These are phyloP conservation scores for Hylaea fasciaria DNA, from an alignment of 2,888 invertebrate genomes.

Conservation along the genomic window DNA sequence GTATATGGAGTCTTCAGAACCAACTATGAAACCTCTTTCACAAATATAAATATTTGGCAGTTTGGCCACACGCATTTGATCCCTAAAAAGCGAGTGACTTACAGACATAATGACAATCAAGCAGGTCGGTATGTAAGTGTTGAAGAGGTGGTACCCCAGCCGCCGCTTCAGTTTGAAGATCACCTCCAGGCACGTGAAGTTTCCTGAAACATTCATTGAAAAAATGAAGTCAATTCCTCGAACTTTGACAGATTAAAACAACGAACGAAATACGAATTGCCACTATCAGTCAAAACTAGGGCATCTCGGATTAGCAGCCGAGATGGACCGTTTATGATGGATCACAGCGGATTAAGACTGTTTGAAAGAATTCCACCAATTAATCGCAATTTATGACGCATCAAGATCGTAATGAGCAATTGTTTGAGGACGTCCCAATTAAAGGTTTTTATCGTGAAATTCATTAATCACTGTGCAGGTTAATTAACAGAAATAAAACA, in stretches of 20 bases:
- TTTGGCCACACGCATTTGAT: too few relatives aligned
- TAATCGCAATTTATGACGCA: slow-evolving; percentile 21
- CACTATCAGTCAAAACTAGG: slow-evolving; percentile 29
- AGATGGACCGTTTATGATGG: slow-evolving; percentile 26
- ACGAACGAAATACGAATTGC: neutral
- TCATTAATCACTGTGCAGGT: too few relatives aligned
- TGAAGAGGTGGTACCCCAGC: slow-evolving; percentile 95
- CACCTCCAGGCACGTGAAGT: slow-evolving; percentile 96
- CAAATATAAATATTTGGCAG: too few relatives aligned
- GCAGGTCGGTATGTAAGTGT: slow-evolving; percentile 97
- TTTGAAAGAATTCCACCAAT: slow-evolving; percentile 20
- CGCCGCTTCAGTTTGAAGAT: slow-evolving; percentile 95
- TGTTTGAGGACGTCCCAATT: slow-evolving; percentile 2
- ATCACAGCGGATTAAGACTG: slow-evolving; percentile 33
- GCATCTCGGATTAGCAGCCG: slow-evolving; percentile 31
- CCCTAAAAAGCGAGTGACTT: slow-evolving; percentile 64
- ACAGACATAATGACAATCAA: slow-evolving; percentile 97
- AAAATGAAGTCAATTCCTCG: too few relatives aligned
- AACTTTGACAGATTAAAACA: neutral
- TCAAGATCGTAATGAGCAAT: neutral
- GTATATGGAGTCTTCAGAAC: too few relatives aligned
- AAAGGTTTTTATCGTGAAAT: too few relatives aligned
- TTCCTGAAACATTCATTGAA: slow-evolving; percentile 84
- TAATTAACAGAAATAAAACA: too few relatives aligned
- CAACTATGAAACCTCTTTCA: too few relatives aligned